Percentiles rank a stretch among this genome's conserved stretches.
phyloP scores from a whole-genome alignment of 2,113 vertebrate genomes.

The Hyperopisus bebe region DNA sequence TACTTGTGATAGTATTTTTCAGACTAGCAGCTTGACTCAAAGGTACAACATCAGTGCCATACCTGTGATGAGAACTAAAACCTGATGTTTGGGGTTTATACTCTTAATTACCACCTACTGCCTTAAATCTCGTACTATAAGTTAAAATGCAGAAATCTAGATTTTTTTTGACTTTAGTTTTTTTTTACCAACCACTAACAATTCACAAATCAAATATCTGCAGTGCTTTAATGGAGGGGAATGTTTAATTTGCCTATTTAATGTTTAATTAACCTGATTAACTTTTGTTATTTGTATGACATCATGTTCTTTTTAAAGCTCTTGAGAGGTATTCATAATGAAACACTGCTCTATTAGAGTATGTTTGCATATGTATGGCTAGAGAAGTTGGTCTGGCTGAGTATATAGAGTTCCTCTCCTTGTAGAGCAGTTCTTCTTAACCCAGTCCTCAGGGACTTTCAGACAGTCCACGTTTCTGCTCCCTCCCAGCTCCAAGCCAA shows the following conservation, averaged over 20 bases:
- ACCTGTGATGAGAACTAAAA: neutral
- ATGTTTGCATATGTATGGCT: neutral
- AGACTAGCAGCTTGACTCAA: neutral
- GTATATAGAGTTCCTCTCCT: neutral
- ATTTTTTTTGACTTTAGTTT: no score
- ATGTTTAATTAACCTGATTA: neutral
- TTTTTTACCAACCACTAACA: neutral
- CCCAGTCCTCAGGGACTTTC: neutral
- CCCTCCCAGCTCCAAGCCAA: no score
- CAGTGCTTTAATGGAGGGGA: neutral
- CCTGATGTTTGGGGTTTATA: neutral
- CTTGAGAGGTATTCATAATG: neutral
- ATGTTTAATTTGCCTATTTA: neutral
- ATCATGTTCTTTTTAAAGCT: neutral
- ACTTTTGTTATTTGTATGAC: neutral
- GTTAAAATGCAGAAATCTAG: neutral
- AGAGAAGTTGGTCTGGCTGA: neutral
- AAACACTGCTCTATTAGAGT: neutral
- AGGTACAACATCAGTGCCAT: neutral
- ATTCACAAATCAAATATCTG: neutral
- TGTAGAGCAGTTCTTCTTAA: neutral
- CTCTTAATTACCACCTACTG: neutral
- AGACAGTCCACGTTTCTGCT: neutral
- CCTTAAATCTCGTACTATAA: neutral
- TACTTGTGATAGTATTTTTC: neutral